Conservation (phyloP, 2,797 vertebrate species). For the Ceryle rudis region DNA sequence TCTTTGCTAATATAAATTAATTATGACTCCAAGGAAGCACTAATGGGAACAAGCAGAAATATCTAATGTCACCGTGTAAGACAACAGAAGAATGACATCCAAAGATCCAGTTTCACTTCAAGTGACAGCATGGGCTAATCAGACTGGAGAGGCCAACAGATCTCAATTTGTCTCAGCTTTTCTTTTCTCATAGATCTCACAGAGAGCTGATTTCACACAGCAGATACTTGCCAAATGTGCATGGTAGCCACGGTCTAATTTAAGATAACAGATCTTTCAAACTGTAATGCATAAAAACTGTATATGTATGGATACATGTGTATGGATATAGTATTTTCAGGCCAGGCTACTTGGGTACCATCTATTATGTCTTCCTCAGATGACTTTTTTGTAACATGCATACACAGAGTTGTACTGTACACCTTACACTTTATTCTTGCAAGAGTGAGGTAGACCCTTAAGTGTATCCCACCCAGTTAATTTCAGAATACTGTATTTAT, state of each 20-base stretch:
- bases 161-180: conserved; percentile 64
- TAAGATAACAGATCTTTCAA: conserved; percentile 7
- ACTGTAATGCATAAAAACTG: background rate
- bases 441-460: background rate
- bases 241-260: background rate
- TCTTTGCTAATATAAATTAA: conserved; percentile 65
- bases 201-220: conserved; percentile 45
- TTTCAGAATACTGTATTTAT: background rate
- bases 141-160: conserved; percentile 46
- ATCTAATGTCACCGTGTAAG: background rate
- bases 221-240: conserved; percentile 29
- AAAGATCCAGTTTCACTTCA: conserved; percentile 31
- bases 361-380: background rate
- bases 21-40: conserved; percentile 44
- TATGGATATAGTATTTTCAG: background rate
- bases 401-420: background rate
- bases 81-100: conserved; percentile 35
- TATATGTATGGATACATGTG: too few species aligned
- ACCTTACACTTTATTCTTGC: background rate
- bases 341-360: background rate
- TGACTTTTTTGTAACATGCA: background rate
- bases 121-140: conserved; percentile 59
- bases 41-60: conserved; percentile 51
- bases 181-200: conserved; percentile 38
- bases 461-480: background rate